Percentiles rank a stretch among this genome's conserved stretches.
phyloP scores from a whole-genome alignment of 2,113 vertebrate genomes.

The Campylorhamphus procurvoides region DNA sequence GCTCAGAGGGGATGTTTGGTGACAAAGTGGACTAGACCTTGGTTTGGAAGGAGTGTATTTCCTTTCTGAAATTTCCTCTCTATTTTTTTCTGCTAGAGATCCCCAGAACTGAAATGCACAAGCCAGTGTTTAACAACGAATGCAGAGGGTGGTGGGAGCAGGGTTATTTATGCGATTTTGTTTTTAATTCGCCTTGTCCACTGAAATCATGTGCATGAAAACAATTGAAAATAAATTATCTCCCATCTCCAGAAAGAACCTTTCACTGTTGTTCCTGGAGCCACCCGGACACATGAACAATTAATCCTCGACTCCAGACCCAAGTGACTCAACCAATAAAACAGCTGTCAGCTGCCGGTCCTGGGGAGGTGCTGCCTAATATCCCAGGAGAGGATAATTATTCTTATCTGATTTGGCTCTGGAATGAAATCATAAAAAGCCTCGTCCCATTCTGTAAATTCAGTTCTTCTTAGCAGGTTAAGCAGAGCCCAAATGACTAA shows the following conservation, averaged over 20 bases:
- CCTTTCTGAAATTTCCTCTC: background rate
- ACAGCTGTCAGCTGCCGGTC: conserved; percentile 84
- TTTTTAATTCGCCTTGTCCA: conserved; percentile 50
- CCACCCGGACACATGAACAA: conserved; percentile 72
- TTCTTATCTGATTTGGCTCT: conserved; percentile 91
- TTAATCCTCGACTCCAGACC: conserved; percentile 75
- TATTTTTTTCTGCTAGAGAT: background rate
- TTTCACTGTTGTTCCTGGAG: conserved; percentile 67
- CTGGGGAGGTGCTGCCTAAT: conserved; percentile 86
- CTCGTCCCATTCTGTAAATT: conserved; percentile 76
- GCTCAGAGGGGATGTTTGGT: background rate
- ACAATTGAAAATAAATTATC: conserved; percentile 74
- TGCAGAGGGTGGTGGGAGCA: background rate
- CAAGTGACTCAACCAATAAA: conserved; percentile 77
- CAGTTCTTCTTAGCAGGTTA: conserved; percentile 80
- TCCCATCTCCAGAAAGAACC: conserved; percentile 73
- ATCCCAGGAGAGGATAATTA: conserved; percentile 89
- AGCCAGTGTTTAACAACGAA: background rate
- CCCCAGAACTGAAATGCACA: background rate
- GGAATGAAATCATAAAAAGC: conserved; percentile 90
- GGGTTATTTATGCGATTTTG: conserved; percentile 23
- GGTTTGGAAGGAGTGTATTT: background rate
- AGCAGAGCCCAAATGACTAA: conserved; percentile 78
- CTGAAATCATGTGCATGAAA: conserved; percentile 48
- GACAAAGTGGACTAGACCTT: background rate